Base-by-base conservation (phyloP, 2,888 invertebrate species). In the Rhamphomyia laevipes region DNA sequence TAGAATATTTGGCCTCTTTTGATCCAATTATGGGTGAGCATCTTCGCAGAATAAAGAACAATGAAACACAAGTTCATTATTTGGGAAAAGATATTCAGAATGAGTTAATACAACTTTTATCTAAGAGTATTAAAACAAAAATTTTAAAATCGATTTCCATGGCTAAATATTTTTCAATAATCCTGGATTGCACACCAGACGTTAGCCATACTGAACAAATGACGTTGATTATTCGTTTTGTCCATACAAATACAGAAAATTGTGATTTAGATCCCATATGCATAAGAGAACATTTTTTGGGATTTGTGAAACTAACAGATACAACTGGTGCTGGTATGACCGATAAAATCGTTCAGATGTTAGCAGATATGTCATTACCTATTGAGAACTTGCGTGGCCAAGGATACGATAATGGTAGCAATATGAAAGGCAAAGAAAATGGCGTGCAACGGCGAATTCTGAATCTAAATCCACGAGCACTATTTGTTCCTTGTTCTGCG, bases 351-450 rank as follows among this genome's bases (percentile, higher is more conserved):
- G 31, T 49, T 41, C 45, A 51, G 35, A 44, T n/a, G 18, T 47
- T 42, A 33, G 9, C n/a, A 23, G 23, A 35, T 13, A 13, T 18
- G 5, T 21, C 35, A 6, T 18, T 47, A 10, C 17, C 16, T 4
- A 18, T 47, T 40, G 15, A 33, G 33, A 33, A 33, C 13, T 33
- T 33, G 33, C 9, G 33, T 33, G 58, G 57, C 9, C 58, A 59
- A 52, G 53, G 53, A 17, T 59, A 58, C 47, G 60, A 62, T 52
- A 61, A 62, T 56, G 61, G 58, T n/a, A 45, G 58, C 6, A 60
- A 61, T 46, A 61, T 61, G 59, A 43, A 45, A 23, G 58, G 59
- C 27, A 59, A 58, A 48, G 51, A 59, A 40, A 57, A 51, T 40
- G 57, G 59, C 5, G 40, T 62, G 18, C 58, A 60, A 48, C 57